Percentiles rank a stretch among this genome's conserved stretches.
Conservation (phyloP, 2,888 invertebrate genomes). For the Neoitamus cyanurus region DNA sequence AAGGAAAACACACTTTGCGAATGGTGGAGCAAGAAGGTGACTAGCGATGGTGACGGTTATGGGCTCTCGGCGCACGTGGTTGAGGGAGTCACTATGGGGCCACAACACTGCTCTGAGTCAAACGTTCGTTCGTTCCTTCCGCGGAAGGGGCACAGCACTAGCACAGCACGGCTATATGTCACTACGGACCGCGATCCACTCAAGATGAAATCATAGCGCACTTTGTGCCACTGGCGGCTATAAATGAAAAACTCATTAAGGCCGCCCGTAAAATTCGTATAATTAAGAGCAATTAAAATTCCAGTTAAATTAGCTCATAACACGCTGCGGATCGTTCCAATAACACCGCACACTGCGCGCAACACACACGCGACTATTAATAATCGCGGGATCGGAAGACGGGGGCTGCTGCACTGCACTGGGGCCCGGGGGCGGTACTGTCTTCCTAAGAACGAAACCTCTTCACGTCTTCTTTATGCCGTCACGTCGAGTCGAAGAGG, state of each 20-base stretch:
- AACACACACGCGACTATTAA: conserved; percentile 41
- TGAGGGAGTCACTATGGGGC: too few species aligned
- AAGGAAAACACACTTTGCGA: background rate
- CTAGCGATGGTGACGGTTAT: background rate
- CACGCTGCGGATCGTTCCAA: conserved; percentile 21
- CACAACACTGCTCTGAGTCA: background rate
- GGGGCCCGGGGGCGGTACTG: background rate
- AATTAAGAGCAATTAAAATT: conserved; percentile 53
- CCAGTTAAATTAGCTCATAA: conserved; percentile 52
- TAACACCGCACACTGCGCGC: background rate
- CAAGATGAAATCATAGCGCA: conserved; percentile 21
- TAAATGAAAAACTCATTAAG: conserved; percentile 42
- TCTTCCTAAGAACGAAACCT: background rate
- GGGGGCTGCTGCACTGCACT: background rate
- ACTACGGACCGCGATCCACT: background rate
- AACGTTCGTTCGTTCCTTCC: too few species aligned
- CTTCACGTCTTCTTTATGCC: background rate
- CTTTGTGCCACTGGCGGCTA: background rate
- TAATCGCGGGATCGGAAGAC: conserved; percentile 3
- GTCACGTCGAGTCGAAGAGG: background rate
- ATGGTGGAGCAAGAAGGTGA: background rate
- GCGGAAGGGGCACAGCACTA: background rate
- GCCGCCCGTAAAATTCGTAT: conserved; percentile 45
- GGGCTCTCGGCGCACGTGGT: too few species aligned
- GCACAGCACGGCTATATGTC: background rate